These are phyloP conservation scores for Catostomus latipinnis DNA, from an alignment of 2,797 vertebrate species.

Conservation along the genomic window DNA sequence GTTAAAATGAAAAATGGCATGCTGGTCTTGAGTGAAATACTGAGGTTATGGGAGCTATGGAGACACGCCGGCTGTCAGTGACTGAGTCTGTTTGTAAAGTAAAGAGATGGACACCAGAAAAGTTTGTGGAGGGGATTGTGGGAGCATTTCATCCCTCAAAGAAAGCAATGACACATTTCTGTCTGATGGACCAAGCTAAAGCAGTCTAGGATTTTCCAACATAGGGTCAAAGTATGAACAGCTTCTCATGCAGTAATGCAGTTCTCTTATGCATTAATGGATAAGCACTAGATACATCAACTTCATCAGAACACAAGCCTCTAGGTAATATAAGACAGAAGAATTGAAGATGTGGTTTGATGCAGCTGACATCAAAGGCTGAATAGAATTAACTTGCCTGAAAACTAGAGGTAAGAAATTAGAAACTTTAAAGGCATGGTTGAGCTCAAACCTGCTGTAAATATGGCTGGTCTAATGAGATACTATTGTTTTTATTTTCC, in stretches of 20 bases:
- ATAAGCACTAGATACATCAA: not conserved
- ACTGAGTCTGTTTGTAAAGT: slow-evolving; percentile 33
- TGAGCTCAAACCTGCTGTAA: slow-evolving; percentile 20
- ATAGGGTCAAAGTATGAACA: slow-evolving; percentile 16
- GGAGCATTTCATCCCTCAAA: slow-evolving; percentile 31
- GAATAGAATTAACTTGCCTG: not conserved
- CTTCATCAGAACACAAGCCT: not conserved
- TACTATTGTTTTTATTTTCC: slow-evolving; percentile 11
- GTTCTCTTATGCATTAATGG: not conserved
- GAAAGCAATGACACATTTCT: slow-evolving; percentile 36
- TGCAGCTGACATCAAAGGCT: not conserved
- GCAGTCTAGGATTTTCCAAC: not conserved
- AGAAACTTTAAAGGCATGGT: not conserved
- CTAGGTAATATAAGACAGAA: not conserved
- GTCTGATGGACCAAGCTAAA: slow-evolving; percentile 6
- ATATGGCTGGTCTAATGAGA: slow-evolving; percentile 28
- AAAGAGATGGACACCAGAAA: slow-evolving; percentile 27
- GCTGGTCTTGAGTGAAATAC: slow-evolving; percentile 16
- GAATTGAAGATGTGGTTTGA: not conserved
- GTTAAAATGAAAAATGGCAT: slow-evolving; percentile 17
- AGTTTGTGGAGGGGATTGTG: not conserved
- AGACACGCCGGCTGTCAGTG: slow-evolving; percentile 41
- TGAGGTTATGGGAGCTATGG: slow-evolving; percentile 12
- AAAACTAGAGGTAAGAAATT: not conserved
- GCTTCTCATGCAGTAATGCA: not conserved